phyloP scores from a whole-genome alignment of 2,113 vertebrate species.

The Platysteira castanea region DNA sequence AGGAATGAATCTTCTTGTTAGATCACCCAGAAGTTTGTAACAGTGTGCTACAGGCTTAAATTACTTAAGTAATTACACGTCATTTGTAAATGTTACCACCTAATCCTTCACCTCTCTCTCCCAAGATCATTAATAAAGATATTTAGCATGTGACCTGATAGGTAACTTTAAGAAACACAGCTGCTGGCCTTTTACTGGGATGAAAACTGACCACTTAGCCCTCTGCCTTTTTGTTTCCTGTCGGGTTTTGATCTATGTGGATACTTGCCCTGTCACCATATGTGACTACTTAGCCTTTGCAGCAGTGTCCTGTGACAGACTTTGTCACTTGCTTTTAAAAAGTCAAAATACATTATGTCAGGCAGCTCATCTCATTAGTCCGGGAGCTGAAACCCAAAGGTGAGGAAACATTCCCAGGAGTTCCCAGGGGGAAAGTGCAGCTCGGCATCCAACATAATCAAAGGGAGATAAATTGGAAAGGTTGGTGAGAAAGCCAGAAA shows the following conservation, averaged over 20 bases:
- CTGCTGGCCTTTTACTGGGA: conserved; percentile 36
- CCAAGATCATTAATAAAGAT: conserved; percentile 9
- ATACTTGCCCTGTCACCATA: conserved; percentile 45
- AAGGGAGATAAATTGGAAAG: not conserved
- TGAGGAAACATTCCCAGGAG: not conserved
- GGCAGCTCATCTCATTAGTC: not conserved
- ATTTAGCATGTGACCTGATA: conserved; percentile 7
- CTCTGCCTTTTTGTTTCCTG: conserved; percentile 39
- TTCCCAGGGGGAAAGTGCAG: not conserved
- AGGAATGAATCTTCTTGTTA: not conserved
- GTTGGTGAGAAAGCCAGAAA: not conserved
- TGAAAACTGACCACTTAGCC: conserved; percentile 32
- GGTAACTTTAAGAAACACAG: conserved; percentile 3
- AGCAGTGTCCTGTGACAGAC: conserved; percentile 6
- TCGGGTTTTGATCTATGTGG: conserved; percentile 24
- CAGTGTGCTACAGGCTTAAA: not conserved
- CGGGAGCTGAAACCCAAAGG: not conserved
- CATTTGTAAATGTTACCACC: conserved; percentile 20
- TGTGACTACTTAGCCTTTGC: conserved; percentile 28
- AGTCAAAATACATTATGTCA: conserved; percentile 23
- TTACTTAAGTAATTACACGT: conserved; percentile 20
- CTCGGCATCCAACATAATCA: not conserved
- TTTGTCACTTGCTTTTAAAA: conserved; percentile 43
- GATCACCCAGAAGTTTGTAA: not conserved
- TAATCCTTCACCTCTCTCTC: not conserved